Evolutionary conservation across 1,140 invertebrate species (phyloP).

Genomic region (Conopomorpha cramerella): DNA sequence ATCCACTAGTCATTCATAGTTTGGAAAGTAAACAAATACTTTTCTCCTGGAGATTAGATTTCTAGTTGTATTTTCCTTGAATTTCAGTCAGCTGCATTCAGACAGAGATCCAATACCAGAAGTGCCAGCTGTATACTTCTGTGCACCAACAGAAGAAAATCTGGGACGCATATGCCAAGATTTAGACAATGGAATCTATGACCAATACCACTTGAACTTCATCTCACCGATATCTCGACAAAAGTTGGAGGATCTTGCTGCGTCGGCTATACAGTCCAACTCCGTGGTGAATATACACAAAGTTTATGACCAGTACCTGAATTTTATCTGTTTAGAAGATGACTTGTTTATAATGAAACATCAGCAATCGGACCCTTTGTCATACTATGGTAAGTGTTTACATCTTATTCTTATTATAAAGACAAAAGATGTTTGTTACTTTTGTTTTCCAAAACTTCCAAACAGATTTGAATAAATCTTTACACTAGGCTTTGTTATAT

Average conservation of each 20-base stretch:
- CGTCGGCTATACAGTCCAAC: conserved; percentile 86
- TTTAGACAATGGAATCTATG: conserved; percentile 90
- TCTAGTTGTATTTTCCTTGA: too few species aligned
- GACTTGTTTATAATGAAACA: conserved; percentile 95
- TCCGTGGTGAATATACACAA: conserved; percentile 91
- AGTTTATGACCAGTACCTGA: conserved; percentile 96
- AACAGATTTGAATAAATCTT: neutral
- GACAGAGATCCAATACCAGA: conserved; percentile 96
- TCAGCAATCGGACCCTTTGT: conserved; percentile 87
- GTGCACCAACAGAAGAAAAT: conserved; percentile 97
- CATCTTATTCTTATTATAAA: conserved; percentile 4
- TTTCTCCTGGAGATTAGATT: too few species aligned
- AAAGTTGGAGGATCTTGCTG: conserved; percentile 94
- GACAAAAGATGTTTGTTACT: neutral
- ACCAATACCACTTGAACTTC: conserved; percentile 96
- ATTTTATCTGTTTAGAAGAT: conserved; percentile 98
- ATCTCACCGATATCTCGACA: conserved; percentile 94
- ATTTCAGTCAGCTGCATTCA: conserved; percentile 84
- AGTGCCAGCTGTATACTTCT: conserved; percentile 98
- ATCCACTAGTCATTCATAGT: too few species aligned
- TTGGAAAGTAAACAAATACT: too few species aligned
- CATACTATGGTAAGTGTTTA: conserved; percentile 82
- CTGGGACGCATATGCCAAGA: conserved; percentile 92
- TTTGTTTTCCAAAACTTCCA: neutral
- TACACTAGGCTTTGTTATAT: too few species aligned